A percentile compares a stretch with the other conserved stretches of the same genome.
These are phyloP conservation scores for Crenuchus spilurus DNA, from an alignment of 2,797 vertebrate genomes.

Conservation along the genomic window DNA sequence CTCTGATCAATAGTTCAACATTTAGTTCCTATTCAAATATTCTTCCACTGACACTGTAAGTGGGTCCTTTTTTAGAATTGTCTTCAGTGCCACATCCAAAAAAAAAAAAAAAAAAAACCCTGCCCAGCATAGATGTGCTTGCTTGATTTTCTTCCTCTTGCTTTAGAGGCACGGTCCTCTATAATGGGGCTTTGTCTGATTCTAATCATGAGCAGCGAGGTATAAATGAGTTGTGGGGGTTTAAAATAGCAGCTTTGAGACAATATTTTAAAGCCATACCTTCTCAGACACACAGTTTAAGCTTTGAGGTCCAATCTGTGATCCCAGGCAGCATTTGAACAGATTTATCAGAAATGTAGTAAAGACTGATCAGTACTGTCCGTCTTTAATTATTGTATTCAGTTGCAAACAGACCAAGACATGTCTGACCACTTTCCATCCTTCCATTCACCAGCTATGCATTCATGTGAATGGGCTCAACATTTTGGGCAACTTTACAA, in stretches of 20 bases:
- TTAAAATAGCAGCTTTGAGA: slow-evolving; percentile 69
- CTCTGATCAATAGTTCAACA: slow-evolving; percentile 31
- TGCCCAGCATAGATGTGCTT: slow-evolving; percentile 10
- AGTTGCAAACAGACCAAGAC: slow-evolving; percentile 20
- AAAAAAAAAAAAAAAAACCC: no score
- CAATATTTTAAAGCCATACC: slow-evolving; percentile 70
- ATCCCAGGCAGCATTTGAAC: slow-evolving; percentile 41
- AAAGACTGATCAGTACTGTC: background rate
- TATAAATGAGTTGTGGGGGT: slow-evolving; percentile 44
- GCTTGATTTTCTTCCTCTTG: slow-evolving; percentile 13
- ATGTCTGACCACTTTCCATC: background rate
- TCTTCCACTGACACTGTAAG: slow-evolving; percentile 7
- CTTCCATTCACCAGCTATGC: slow-evolving; percentile 2
- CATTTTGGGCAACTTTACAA: slow-evolving; percentile 20
- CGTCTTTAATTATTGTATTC: slow-evolving; percentile 22
- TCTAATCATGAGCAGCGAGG: slow-evolving; percentile 45
- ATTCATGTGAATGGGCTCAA: slow-evolving; percentile 1
- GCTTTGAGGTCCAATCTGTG: slow-evolving; percentile 50
- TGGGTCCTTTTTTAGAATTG: slow-evolving; percentile 11
- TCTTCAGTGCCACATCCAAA: slow-evolving; percentile 8
- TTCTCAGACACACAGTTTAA: slow-evolving; percentile 57
- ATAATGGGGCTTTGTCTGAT: slow-evolving; percentile 23
- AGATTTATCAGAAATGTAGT: slow-evolving; percentile 23
- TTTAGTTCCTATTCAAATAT: slow-evolving; percentile 9
- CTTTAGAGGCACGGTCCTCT: background rate